These are phyloP conservation scores for Tychaedon coryphoeus DNA, from an alignment of 2,113 vertebrate genomes.

Conservation along the genomic window DNA sequence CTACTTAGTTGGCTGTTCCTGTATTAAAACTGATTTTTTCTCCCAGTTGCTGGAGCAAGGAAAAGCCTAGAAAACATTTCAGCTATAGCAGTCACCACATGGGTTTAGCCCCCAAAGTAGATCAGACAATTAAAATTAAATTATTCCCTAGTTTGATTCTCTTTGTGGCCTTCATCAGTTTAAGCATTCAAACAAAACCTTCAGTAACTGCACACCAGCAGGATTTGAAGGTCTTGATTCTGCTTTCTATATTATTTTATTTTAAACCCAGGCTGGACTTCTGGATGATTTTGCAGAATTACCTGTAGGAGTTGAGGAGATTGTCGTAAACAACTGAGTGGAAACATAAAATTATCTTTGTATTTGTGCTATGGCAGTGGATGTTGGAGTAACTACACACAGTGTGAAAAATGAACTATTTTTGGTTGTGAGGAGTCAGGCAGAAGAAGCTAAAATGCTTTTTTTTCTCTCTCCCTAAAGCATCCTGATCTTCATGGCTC, in stretches of 20 bases:
- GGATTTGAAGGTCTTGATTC: background rate
- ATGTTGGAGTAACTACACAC: background rate
- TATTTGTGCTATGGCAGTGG: background rate
- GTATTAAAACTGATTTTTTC: background rate
- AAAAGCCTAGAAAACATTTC: background rate
- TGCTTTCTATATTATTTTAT: background rate
- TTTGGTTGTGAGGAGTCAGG: background rate
- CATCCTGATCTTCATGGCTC: slow-evolving; percentile 98
- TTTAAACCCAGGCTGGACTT: background rate
- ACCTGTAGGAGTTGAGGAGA: background rate
- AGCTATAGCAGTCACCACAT: background rate
- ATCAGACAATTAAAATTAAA: background rate
- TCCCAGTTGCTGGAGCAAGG: background rate
- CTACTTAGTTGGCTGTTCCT: background rate
- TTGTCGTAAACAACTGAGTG: background rate
- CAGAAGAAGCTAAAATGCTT: background rate
- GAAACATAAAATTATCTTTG: background rate
- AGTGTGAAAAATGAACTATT: fast-evolving
- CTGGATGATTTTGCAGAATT: background rate
- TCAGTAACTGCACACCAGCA: background rate
- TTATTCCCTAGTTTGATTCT: background rate
- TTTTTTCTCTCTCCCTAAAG: slow-evolving; percentile 69
- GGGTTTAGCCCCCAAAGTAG: background rate
- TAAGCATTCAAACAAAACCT: background rate
- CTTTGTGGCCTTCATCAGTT: background rate